Conservation (phyloP, 1,140 invertebrate species). For the Drosophila elegans region DNA sequence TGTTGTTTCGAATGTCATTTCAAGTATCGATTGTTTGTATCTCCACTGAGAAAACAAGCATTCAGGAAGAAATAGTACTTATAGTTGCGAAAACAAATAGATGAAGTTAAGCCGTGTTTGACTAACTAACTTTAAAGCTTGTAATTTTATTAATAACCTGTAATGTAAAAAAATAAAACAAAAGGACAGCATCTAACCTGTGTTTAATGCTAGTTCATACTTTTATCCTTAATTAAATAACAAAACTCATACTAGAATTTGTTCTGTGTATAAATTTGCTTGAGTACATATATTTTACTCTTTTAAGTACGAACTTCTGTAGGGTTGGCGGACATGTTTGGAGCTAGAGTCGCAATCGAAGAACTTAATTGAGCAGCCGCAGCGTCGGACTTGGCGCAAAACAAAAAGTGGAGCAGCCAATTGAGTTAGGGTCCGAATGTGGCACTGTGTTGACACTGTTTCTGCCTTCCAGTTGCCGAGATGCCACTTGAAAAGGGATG, state of each 20-base stretch:
- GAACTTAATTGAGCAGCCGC: conserved; percentile 56
- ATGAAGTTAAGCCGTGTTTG: no score
- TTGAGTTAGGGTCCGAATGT: conserved; percentile 52
- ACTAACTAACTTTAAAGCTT: no score
- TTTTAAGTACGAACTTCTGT: conserved; percentile 14
- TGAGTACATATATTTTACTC: not conserved
- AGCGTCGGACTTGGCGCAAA: conserved; percentile 22
- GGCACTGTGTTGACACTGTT: conserved; percentile 35
- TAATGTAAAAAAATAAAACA: no score
- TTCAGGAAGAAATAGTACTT: not conserved
- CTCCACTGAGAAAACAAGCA: conserved; percentile 16
- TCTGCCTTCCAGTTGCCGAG: conserved; percentile 17
- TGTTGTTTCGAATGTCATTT: conserved; percentile 71
- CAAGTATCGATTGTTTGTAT: conserved; percentile 42
- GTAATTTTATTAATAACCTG: no score
- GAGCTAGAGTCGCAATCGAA: conserved; percentile 28
- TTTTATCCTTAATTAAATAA: no score
- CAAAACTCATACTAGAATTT: no score
- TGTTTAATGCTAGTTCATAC: no score
- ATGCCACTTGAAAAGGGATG: conserved; percentile 53
- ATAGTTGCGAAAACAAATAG: not conserved
- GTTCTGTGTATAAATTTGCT: not conserved
- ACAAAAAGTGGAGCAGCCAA: conserved; percentile 42
- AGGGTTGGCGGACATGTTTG: not conserved
- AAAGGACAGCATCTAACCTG: no score